Conservation (phyloP, 2,888 invertebrate species). For the Boloria euphrosyne region DNA sequence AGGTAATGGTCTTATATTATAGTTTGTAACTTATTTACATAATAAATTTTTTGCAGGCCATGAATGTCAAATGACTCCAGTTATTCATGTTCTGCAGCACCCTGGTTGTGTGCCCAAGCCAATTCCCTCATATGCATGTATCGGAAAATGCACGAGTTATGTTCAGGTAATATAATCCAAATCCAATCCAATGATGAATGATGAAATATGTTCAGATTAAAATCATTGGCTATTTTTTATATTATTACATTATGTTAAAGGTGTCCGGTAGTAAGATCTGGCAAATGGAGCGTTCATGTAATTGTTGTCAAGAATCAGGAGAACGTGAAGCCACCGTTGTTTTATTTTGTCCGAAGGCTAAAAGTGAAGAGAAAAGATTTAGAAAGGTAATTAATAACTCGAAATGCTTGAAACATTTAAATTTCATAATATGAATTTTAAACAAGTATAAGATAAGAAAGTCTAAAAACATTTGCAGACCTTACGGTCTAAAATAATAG, state of each 20-base stretch:
- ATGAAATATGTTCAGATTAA: no score
- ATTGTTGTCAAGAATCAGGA: constrained; percentile 97
- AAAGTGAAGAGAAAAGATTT: constrained; percentile 91
- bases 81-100: constrained; percentile 94
- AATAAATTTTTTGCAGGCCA: constrained; percentile 73
- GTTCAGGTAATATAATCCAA: constrained; percentile 88
- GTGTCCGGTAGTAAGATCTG: constrained; percentile 97
- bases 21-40: neutral
- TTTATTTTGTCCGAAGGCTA: constrained; percentile 93
- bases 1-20: neutral
- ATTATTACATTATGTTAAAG: constrained; percentile 67
- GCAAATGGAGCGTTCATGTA: constrained; percentile 97
- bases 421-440: no score
- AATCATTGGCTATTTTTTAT: neutral
- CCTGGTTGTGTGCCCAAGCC: constrained; percentile 96
- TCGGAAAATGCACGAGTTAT: constrained; percentile 94
- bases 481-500: neutral
- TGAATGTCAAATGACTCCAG: constrained; percentile 95
- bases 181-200: neutral
- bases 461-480: neutral
- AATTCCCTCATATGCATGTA: constrained; percentile 96
- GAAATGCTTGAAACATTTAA: neutral
- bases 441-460: no score
- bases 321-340: constrained; percentile 95
- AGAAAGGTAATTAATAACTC: constrained; percentile 84